These are phyloP conservation scores for Petrocephalus zakoni DNA, from an alignment of 2,113 vertebrate species.

Conservation along the genomic window DNA sequence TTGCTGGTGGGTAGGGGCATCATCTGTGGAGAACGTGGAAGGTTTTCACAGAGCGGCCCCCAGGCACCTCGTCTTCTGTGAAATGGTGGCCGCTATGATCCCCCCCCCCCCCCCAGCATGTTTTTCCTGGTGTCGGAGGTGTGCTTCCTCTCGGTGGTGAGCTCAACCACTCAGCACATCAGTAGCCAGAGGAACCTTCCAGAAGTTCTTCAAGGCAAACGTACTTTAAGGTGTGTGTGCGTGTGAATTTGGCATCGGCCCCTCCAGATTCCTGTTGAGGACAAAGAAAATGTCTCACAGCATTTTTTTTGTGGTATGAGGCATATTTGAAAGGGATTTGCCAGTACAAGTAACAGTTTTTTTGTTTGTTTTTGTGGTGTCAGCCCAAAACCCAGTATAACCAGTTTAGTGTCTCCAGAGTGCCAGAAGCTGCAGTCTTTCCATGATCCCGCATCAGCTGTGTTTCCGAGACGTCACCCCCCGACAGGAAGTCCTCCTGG, in stretches of 20 bases:
- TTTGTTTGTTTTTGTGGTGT: background rate
- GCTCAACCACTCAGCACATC: background rate
- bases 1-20: background rate
- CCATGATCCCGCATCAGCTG: background rate
- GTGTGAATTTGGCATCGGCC: background rate
- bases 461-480: slow-evolving; percentile 30
- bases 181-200: background rate
- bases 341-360: background rate
- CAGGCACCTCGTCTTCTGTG: background rate
- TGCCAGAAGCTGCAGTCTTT: background rate
- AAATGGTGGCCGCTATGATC: background rate
- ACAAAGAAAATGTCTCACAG: background rate
- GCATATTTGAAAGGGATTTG: background rate
- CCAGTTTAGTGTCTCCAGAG: background rate
- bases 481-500: slow-evolving; percentile 57
- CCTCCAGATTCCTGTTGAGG: background rate
- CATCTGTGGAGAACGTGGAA: background rate
- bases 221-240: background rate
- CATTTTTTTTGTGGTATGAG: background rate
- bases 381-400: background rate
- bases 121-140: background rate
- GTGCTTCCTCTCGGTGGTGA: background rate
- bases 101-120: background rate
- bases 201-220: background rate
- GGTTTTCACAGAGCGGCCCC: background rate